Base-by-base conservation (phyloP, 1,140 invertebrate species). In the Anastrepha obliqua region DNA sequence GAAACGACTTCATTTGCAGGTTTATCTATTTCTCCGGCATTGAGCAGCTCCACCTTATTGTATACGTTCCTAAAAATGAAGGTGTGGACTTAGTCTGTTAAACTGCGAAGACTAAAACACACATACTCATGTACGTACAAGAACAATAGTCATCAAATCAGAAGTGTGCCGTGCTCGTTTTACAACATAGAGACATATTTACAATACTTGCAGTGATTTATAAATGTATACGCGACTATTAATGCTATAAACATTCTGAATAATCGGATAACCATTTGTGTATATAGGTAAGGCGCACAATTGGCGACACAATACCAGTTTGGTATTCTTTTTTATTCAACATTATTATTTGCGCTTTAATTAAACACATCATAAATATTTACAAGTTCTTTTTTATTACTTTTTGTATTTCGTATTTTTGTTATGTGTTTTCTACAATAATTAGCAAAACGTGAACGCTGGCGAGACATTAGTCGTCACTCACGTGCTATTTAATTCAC, bases 401-500 rank as follows among this genome's bases (percentile, higher is more conserved):
- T 42, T 20, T 15, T 11, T 67, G 1, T 67, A 67, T 67, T 20
- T 5, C 39, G 64, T 8, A 20, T 67, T 29, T 20, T 39, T 5
- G 20, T 20, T 9, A 29, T 67, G 29, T 67, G 9, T 39, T 67
- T 42, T 67, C 39, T 29, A 67, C 39, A 42, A 67, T 67, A 67
- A 67, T 67, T 67, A 67, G 29, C 20, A 42, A 67, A 67, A 67
- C 64, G 64, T 67, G 64, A 67, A 29, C 64, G 39, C 29, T 29
- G 64, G 2, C 64, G 11, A 39, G 29, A 11, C 3, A 67, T 67
- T 67, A 67, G 39, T 39, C 39, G 29, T 67, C 64, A 39, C 29
- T 67, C 64, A 67, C 64, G 64, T 67, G 64, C 29, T 20, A 67
- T 67, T 67, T 67, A 67, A 67, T 67, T 67, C 64, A 67, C 64